phyloP scores from a whole-genome alignment of 2,797 vertebrate species.

The Tinamus major region DNA sequence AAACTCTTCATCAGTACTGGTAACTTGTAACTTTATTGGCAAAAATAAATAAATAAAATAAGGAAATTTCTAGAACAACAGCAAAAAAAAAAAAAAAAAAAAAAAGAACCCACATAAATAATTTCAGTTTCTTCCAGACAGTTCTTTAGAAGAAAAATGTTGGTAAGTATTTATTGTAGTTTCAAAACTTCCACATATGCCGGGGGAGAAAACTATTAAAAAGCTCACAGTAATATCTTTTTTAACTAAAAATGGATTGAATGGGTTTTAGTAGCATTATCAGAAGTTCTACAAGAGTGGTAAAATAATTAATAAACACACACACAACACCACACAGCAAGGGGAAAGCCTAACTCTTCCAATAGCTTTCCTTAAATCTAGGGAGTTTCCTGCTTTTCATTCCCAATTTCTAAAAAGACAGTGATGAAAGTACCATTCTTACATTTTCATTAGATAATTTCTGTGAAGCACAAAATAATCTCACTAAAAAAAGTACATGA shows the following conservation, averaged over 20 bases:
- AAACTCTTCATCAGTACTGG: not conserved
- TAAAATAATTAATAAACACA: not conserved
- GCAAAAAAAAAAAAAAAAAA: too few species aligned
- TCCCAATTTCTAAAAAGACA: not conserved
- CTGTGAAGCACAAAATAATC: not conserved
- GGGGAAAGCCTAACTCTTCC: not conserved
- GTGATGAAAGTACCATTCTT: fast-evolving
- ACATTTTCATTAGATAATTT: not conserved
- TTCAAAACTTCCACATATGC: not conserved
- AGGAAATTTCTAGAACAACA: not conserved
- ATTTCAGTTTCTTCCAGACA: not conserved
- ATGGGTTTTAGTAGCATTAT: not conserved
- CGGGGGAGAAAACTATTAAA: not conserved
- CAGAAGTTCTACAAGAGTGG: fast-evolving
- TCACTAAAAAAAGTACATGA: fast-evolving
- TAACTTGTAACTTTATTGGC: not conserved
- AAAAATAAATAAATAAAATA: too few species aligned
- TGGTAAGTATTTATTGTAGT: not conserved
- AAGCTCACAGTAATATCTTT: not conserved
- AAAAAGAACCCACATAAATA: not conserved
- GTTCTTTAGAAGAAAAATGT: not conserved
- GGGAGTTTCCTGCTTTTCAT: not conserved
- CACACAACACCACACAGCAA: too few species aligned
- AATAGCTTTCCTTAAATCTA: not conserved
- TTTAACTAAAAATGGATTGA: not conserved